Conservation (phyloP, 2,797 vertebrate genomes). For the Microhierax caerulescens region DNA sequence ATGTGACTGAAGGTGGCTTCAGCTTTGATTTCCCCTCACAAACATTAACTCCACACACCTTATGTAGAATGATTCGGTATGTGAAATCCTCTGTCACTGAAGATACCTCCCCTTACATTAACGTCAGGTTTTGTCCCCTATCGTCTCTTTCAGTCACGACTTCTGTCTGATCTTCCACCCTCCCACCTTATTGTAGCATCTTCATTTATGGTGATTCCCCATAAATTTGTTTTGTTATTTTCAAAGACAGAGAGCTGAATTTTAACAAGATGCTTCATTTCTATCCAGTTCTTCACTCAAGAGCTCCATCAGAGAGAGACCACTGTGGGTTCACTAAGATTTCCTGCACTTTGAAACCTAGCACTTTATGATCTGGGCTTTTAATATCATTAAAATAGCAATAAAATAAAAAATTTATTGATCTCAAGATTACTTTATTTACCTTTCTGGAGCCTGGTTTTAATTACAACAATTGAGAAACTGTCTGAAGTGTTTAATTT, state of each 20-base stretch:
- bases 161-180: neutral
- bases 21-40: neutral
- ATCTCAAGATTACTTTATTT: constrained; percentile 42
- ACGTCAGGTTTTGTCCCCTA: neutral
- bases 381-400: constrained; percentile 57
- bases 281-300: neutral
- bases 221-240: neutral
- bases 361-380: neutral
- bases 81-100: neutral
- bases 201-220: neutral
- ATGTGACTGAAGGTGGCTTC: neutral
- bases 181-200: neutral
- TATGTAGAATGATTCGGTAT: neutral
- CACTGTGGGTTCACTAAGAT: neutral
- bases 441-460: constrained; percentile 35
- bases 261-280: neutral
- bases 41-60: neutral
- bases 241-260: neutral
- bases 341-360: neutral
- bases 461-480: constrained; percentile 47
- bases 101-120: neutral
- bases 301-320: neutral
- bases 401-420: constrained; percentile 40
- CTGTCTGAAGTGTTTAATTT: constrained; percentile 47
- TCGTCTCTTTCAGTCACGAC: neutral